phyloP scores from a whole-genome alignment of 2,113 vertebrate species.

The Platysteira castanea region DNA sequence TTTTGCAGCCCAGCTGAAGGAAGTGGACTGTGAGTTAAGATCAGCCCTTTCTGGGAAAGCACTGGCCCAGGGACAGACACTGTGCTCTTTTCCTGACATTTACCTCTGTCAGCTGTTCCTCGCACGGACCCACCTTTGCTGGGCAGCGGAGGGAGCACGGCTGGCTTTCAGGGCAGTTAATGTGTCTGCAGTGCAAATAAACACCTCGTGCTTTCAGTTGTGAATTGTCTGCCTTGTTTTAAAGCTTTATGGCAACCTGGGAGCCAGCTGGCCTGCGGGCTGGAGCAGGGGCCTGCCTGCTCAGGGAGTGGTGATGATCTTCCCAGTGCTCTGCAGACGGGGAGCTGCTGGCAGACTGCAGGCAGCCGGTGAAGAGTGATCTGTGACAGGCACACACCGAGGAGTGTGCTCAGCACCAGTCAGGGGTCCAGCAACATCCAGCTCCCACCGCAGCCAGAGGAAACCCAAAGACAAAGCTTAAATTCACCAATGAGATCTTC shows the following conservation, averaged over 20 bases:
- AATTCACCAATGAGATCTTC: not conserved
- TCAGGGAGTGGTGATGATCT: not conserved
- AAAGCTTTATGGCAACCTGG: not conserved
- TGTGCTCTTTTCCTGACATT: not conserved
- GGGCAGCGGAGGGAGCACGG: rapidly evolving
- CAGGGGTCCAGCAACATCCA: not conserved
- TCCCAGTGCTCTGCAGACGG: not conserved
- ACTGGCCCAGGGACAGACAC: rapidly evolving
- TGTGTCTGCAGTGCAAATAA: conserved; percentile 10
- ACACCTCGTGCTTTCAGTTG: not conserved
- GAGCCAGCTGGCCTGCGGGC: not conserved
- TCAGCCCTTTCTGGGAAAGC: not conserved
- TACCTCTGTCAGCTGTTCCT: not conserved
- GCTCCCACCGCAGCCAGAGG: not conserved
- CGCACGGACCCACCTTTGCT: not conserved
- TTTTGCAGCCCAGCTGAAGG: not conserved
- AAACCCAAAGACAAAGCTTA: not conserved
- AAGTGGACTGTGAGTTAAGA: not conserved
- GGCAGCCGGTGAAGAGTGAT: not conserved
- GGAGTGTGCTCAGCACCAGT: not conserved
- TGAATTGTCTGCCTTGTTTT: not conserved
- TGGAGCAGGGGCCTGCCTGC: not conserved
- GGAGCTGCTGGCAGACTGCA: not conserved
- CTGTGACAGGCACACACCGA: not conserved
- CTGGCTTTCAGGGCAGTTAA: not conserved